Evolutionary conservation across 1,140 invertebrate genomes (phyloP).

Genomic region (Eriocheir sinensis): DNA sequence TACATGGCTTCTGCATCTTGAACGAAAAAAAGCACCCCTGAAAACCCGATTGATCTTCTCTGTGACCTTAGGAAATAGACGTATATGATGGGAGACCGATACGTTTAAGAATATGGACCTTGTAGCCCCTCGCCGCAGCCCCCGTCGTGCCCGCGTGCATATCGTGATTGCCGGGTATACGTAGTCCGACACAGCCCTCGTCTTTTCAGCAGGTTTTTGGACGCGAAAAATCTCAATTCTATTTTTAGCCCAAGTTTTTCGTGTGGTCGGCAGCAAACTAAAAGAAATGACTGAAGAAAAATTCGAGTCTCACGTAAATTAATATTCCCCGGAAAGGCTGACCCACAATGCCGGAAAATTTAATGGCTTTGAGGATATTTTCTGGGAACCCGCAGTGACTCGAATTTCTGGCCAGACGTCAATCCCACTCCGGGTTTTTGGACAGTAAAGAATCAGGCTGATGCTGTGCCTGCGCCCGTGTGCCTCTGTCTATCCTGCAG

Average conservation of each 20-base stretch:
- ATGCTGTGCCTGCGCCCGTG: neutral
- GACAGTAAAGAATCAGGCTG: neutral
- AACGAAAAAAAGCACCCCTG: too few species aligned
- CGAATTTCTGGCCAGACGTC: neutral
- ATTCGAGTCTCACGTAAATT: neutral
- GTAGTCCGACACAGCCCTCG: neutral
- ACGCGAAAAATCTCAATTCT: neutral
- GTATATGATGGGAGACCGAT: too few species aligned
- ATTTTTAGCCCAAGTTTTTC: neutral
- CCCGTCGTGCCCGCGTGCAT: too few species aligned
- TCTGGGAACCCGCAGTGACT: neutral
- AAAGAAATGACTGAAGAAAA: conserved; percentile 16
- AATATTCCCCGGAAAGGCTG: conserved; percentile 3
- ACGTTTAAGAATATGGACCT: too few species aligned
- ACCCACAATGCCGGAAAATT: conserved; percentile 4
- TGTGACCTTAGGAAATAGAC: too few species aligned
- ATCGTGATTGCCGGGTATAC: neutral
- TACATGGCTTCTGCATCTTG: too few species aligned
- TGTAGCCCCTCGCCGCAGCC: neutral
- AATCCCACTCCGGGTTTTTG: neutral
- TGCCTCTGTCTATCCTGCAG: too few species aligned
- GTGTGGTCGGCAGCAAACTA: neutral
- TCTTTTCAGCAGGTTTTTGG: neutral
- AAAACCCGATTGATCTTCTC: too few species aligned
- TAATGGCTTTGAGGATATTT: conserved; percentile 16